Conservation (phyloP, 2,797 vertebrate species). For the Thalassophryne amazonica region DNA sequence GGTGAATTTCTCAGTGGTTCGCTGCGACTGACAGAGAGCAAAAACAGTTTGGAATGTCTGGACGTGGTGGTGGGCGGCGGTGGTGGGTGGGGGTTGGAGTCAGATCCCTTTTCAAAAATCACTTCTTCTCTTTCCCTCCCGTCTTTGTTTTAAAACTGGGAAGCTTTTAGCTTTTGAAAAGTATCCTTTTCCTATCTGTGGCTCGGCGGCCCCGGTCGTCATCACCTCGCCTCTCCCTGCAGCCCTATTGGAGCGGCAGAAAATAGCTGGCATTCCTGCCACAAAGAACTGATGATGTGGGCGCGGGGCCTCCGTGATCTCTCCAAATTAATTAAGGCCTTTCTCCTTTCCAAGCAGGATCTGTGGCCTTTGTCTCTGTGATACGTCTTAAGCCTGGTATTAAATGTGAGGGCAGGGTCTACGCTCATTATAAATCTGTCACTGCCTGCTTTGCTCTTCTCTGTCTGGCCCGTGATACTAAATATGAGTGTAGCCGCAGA, state of each 20-base stretch:
- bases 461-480: slow-evolving; percentile 34
- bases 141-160: slow-evolving; percentile 85
- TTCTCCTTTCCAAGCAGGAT: slow-evolving; percentile 57
- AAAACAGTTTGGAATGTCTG: slow-evolving; percentile 67
- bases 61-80: slow-evolving; percentile 5
- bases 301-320: slow-evolving; percentile 67
- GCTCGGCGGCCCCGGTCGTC: slow-evolving; percentile 73
- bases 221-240: slow-evolving; percentile 78
- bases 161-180: slow-evolving; percentile 89
- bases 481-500: slow-evolving; percentile 57
- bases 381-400: slow-evolving; percentile 68
- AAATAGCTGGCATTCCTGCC: slow-evolving; percentile 85
- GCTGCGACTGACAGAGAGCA: slow-evolving; percentile 21
- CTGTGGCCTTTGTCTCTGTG: slow-evolving; percentile 59
- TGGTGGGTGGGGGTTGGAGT: slow-evolving; percentile 13
- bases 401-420: slow-evolving; percentile 58
- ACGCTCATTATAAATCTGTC: slow-evolving; percentile 69
- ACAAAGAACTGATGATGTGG: slow-evolving; percentile 80
- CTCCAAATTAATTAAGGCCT: slow-evolving; percentile 81
- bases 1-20: slow-evolving; percentile 26
- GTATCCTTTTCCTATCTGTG: slow-evolving; percentile 83
- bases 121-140: slow-evolving; percentile 69
- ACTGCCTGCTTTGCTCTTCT: slow-evolving; percentile 63
- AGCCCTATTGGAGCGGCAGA: slow-evolving; percentile 66
- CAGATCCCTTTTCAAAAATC: slow-evolving; percentile 77